These are phyloP conservation scores for Danio tinwini DNA, from an alignment of 2,797 vertebrate genomes.

Conservation along the genomic window DNA sequence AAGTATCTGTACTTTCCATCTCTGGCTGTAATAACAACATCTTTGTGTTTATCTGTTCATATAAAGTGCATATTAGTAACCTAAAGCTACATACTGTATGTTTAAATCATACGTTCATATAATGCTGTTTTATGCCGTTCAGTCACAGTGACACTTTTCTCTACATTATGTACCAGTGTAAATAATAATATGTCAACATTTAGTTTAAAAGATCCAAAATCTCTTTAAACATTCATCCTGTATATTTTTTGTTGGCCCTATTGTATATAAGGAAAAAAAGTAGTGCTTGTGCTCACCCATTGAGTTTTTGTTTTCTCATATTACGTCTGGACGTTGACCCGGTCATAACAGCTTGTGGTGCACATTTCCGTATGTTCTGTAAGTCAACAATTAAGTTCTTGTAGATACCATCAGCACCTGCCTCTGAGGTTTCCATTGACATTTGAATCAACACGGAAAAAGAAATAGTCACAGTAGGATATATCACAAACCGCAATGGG, in stretches of 20 bases:
- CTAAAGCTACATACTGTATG: neutral
- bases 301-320: neutral
- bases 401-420: slow-evolving; percentile 45
- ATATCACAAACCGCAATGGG: slow-evolving; percentile 25
- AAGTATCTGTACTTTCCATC: no score
- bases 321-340: neutral
- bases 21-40: no score
- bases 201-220: no score
- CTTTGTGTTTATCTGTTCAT: no score
- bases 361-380: neutral
- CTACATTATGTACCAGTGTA: no score
- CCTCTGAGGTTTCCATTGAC: slow-evolving; percentile 24
- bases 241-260: no score
- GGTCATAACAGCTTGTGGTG: neutral
- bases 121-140: no score
- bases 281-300: neutral
- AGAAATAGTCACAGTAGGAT: slow-evolving; percentile 23
- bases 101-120: no score
- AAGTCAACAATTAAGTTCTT: slow-evolving; percentile 10
- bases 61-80: neutral
- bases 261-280: neutral
- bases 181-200: no score
- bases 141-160: no score
- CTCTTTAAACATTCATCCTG: no score
- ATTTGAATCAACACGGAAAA: slow-evolving; percentile 34